These are phyloP conservation scores for Eulimnadia texana DNA, from an alignment of 1,140 invertebrate genomes.

Conservation along the genomic window DNA sequence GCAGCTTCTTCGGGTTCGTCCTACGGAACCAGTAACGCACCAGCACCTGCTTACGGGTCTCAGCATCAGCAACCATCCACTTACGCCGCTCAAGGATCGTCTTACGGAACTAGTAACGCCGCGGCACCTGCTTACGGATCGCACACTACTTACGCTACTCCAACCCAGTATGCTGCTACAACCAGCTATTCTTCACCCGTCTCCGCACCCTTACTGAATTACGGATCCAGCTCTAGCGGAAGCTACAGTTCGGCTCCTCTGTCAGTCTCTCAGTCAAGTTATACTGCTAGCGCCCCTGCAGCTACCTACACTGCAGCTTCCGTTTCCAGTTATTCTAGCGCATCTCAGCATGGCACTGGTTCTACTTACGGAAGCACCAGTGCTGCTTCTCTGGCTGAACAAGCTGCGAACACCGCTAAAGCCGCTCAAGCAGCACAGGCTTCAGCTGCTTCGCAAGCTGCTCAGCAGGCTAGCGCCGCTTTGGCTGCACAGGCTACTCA, in stretches of 20 bases:
- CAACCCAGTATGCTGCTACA: neutral
- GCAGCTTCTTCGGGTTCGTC: too few relatives aligned
- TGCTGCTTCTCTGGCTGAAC: slow-evolving; percentile 21
- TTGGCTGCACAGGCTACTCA: slow-evolving; percentile 20
- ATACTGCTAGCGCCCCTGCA: slow-evolving; percentile 30
- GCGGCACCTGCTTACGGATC: too few relatives aligned
- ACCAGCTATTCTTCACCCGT: neutral
- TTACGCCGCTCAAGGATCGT: too few relatives aligned
- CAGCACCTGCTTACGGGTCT: too few relatives aligned
- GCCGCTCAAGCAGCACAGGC: slow-evolving; percentile 21
- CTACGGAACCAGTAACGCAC: too few relatives aligned
- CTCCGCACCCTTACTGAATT: too few relatives aligned
- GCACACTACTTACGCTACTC: neutral
- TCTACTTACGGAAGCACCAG: slow-evolving; percentile 12
- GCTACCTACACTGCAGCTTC: slow-evolving; percentile 39
- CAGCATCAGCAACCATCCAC: too few relatives aligned
- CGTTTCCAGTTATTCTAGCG: slow-evolving; percentile 20
- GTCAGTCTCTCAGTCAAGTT: neutral
- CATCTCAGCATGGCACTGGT: neutral
- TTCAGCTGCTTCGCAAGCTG: slow-evolving; percentile 19
- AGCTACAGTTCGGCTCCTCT: neutral
- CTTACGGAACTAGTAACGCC: too few relatives aligned
- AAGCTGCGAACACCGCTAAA: slow-evolving; percentile 21
- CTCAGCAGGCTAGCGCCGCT: slow-evolving; percentile 19
- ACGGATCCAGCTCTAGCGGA: too few relatives aligned